phyloP scores from a whole-genome alignment of 2,888 invertebrate genomes.

The Allophyes oxyacanthae region DNA sequence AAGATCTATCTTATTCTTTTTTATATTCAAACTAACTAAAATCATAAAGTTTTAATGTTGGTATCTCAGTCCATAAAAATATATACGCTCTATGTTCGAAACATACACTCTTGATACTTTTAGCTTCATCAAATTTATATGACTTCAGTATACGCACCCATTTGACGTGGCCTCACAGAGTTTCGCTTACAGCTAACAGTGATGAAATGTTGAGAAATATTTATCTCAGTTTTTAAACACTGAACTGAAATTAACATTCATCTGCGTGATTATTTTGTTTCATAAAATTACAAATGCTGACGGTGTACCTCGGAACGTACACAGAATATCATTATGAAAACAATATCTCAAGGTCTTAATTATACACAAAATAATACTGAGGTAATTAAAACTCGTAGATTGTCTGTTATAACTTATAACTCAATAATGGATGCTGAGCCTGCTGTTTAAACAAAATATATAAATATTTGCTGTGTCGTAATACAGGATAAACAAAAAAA shows the following conservation, averaged over 20 bases:
- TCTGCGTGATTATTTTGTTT: constrained; percentile 19
- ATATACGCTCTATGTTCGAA: no score
- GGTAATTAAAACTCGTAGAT: constrained; percentile 9
- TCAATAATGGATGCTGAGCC: constrained; percentile 5
- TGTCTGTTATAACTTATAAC: constrained; percentile 10
- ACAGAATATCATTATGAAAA: constrained; percentile 24
- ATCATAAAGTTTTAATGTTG: no score
- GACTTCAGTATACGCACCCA: not conserved
- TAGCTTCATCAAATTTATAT: constrained; percentile 8
- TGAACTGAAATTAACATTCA: constrained; percentile 21
- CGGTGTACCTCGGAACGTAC: constrained; percentile 1
- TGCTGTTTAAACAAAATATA: constrained; percentile 2
- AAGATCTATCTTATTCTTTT: not conserved
- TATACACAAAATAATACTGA: constrained; percentile 13
- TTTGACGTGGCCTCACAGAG: constrained; percentile 7
- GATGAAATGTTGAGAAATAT: constrained; percentile 17
- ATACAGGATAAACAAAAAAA: constrained; percentile 24
- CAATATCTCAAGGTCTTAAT: constrained; percentile 34
- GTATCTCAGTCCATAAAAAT: no score
- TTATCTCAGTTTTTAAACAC: constrained; percentile 23
- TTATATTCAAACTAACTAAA: not conserved
- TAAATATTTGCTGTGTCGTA: constrained; percentile 11
- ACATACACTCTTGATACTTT: no score
- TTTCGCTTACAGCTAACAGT: constrained; percentile 3
- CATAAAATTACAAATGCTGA: constrained; percentile 45